phyloP scores from a whole-genome alignment of 2,113 vertebrate genomes.

The Gavialis gangeticus region DNA sequence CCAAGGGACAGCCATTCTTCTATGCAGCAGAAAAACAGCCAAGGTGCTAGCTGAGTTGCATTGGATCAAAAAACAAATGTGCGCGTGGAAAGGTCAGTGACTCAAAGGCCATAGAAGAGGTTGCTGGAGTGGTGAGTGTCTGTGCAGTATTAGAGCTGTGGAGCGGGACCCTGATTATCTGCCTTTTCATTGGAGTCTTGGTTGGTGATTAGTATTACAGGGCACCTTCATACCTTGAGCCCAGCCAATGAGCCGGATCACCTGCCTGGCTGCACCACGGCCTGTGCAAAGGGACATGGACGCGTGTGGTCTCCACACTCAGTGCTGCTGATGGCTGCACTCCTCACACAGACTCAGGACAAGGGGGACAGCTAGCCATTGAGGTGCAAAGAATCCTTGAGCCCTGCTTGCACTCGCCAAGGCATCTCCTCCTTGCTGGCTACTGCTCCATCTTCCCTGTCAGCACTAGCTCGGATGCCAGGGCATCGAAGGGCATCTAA shows the following conservation, averaged over 20 bases:
- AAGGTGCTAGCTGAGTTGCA: background rate
- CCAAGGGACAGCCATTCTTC: background rate
- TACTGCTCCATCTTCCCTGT: background rate
- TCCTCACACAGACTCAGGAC: background rate
- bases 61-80: background rate
- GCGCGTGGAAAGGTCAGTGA: background rate
- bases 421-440: background rate
- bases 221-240: background rate
- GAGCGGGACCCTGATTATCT: background rate
- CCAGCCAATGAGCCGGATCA: background rate
- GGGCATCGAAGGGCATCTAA: background rate
- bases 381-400: background rate
- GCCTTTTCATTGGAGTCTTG: background rate
- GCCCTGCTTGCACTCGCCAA: background rate
- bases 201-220: background rate
- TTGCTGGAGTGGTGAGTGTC: background rate
- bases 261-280: background rate
- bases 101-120: background rate
- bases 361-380: background rate
- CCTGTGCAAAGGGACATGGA: background rate
- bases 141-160: background rate
- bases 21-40: background rate
- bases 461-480: background rate
- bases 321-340: background rate
- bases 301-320: rapidly evolving